Evolutionary conservation across 2,113 vertebrate genomes (phyloP), one percentile per base, ranked within the genome.

Genomic region (Polypterus bichir): DNA sequence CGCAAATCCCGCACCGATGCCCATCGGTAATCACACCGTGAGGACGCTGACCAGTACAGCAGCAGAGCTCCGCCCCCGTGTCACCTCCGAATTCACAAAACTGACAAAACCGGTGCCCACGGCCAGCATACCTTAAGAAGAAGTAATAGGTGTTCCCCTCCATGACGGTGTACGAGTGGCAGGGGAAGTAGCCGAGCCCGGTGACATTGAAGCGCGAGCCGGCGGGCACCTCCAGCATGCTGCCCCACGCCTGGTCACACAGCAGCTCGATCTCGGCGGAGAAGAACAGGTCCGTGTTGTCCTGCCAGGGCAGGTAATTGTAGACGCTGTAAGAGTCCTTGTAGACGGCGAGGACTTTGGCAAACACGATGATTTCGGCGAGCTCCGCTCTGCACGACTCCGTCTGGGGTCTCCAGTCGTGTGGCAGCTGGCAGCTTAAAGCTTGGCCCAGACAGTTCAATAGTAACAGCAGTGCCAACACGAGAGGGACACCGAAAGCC

Each of bases 211-310:
- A 86, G 71, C 83, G 73, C 70, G 88, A 88, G 5, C 87, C 88
- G 3, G 87, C 79, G 3, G 88, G 88, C 44, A 90, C 83, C 78
- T 88, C 87, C 74, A 90, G 72, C 88, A 89, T 90, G 78, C 83
- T 86, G 59, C 87, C 88, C 88, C 88, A 90, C 46, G 87, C 85
- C 75, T 90, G 88, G 71, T 89, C 88, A 65, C 88, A 89, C 66
- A 80, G 72, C 66, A 90, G 75, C 80, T 89, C 88, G 56, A 90
- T 86, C 77, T 89, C 88, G 0, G 88, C 86, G 3, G 85, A 82
- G 70, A 79, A 90, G 61, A 90, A 82, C 11, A 87, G 77, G 62
- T 84, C 83, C 2, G 78, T 74, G 74, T 85, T 77, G 66, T 83
- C 71, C 66, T 86, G 81, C 83, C 83, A 87, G 7, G 84, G 86